Evolutionary conservation across 2,888 invertebrate species (phyloP).

Genomic region (Aleiodes alternator): DNA sequence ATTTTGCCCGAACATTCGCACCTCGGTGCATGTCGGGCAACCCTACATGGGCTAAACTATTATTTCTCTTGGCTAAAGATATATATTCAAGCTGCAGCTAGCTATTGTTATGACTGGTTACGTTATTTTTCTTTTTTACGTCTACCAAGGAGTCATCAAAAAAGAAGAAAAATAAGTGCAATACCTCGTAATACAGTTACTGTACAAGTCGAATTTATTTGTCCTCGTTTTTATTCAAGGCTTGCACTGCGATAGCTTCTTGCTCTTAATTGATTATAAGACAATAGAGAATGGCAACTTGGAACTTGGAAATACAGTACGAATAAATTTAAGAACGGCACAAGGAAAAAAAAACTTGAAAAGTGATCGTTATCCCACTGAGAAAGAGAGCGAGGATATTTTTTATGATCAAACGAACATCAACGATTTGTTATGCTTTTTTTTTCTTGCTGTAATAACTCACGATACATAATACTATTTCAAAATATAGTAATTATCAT

Average conservation of each 20-base stretch:
- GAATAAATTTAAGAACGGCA: conserved; percentile 10
- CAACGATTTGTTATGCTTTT: conserved; percentile 18
- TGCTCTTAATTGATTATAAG: conserved; percentile 38
- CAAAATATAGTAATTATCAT: conserved; percentile 1
- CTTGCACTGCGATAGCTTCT: conserved; percentile 7
- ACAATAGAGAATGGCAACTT: conserved; percentile 21
- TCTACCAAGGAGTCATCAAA: conserved; percentile 5
- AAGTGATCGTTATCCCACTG: conserved; percentile 14
- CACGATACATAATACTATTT: background rate
- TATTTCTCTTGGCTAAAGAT: background rate
- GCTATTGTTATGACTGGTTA: conserved; percentile 5
- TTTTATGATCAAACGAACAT: conserved; percentile 24
- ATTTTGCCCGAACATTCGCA: too few species aligned
- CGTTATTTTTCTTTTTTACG: conserved; percentile 12
- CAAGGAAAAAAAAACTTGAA: conserved; percentile 25
- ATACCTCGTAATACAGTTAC: conserved; percentile 4
- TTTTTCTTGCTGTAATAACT: conserved; percentile 1
- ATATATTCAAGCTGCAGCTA: conserved; percentile 41
- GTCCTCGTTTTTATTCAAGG: conserved; percentile 39
- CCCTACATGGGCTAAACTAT: too few species aligned
- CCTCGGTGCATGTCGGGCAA: too few species aligned
- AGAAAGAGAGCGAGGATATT: conserved; percentile 31
- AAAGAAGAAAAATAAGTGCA: conserved; percentile 10
- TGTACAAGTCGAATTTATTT: conserved; percentile 22
- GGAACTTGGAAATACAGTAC: conserved; percentile 1